phyloP scores from a whole-genome alignment of 2,113 vertebrate genomes.

The Struthio camelus region DNA sequence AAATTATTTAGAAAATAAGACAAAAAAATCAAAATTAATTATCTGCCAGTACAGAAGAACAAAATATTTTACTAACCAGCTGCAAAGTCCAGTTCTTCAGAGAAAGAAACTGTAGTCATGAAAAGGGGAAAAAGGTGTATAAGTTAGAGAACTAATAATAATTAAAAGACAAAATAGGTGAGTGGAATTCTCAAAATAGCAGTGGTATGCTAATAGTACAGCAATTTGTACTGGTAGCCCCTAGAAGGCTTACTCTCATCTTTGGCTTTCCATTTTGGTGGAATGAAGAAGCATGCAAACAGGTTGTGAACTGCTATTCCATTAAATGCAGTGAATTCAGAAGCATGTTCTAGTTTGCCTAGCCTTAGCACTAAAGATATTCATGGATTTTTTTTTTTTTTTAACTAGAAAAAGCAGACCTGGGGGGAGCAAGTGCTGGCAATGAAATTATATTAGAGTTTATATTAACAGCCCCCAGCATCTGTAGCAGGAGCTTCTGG shows the following conservation, averaged over 20 bases:
- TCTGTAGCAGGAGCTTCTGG: not conserved
- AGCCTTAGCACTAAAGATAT: not conserved
- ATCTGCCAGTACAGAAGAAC: not conserved
- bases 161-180: not conserved
- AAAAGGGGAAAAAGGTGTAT: not conserved
- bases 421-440: not conserved
- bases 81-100: conserved; percentile 96
- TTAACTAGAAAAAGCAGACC: not conserved
- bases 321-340: not conserved
- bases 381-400: not conserved
- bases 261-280: not conserved
- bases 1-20: not conserved
- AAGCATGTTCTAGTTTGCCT: not conserved
- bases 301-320: not conserved
- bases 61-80: conserved; percentile 82
- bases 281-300: not conserved
- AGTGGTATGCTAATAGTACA: not conserved
- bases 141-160: not conserved
- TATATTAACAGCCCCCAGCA: not conserved
- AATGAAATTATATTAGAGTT: not conserved
- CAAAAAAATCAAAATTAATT: not conserved
- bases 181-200: not conserved
- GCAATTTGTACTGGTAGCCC: not conserved
- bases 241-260: not conserved
- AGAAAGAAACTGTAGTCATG: conserved; percentile 86